These are phyloP conservation scores for Schrankia costaestrigalis DNA, from an alignment of 2,888 invertebrate species.

Conservation along the genomic window DNA sequence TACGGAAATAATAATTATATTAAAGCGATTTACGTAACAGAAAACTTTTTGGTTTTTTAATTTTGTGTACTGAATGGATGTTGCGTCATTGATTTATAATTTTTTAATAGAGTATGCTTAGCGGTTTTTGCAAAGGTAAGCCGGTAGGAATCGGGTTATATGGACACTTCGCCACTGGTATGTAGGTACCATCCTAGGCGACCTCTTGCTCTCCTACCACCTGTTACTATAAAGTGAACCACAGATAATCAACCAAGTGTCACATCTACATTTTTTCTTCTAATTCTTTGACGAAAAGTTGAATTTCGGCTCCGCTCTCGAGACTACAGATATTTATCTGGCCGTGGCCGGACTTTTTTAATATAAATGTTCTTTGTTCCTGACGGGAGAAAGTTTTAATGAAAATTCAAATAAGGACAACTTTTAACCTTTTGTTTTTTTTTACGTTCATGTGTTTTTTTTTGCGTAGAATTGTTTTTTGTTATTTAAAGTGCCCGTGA, in stretches of 20 bases:
- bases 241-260: conserved; percentile 9
- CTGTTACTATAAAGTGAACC: too few species aligned
- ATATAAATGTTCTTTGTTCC: conserved; percentile 81
- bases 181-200: too few species aligned
- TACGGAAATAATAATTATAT: too few species aligned
- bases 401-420: conserved; percentile 77
- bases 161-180: too few species aligned
- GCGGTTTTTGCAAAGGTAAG: too few species aligned
- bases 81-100: too few species aligned
- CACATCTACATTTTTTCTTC: conserved; percentile 37
- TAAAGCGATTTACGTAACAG: too few species aligned
- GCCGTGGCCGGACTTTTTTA: conserved; percentile 78
- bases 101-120: too few species aligned
- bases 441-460: conserved; percentile 54
- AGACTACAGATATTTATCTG: conserved; percentile 80
- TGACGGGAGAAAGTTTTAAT: conserved; percentile 77
- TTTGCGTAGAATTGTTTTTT: conserved; percentile 59
- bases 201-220: too few species aligned
- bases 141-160: too few species aligned
- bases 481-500: conserved; percentile 57
- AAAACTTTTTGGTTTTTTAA: too few species aligned
- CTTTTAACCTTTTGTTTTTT: conserved; percentile 69
- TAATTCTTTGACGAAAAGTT: conserved; percentile 59
- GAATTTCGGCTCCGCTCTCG: conserved; percentile 74
- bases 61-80: too few species aligned